Conservation (phyloP, 2,113 vertebrate genomes). For the Oncorhynchus gorbuscha region DNA sequence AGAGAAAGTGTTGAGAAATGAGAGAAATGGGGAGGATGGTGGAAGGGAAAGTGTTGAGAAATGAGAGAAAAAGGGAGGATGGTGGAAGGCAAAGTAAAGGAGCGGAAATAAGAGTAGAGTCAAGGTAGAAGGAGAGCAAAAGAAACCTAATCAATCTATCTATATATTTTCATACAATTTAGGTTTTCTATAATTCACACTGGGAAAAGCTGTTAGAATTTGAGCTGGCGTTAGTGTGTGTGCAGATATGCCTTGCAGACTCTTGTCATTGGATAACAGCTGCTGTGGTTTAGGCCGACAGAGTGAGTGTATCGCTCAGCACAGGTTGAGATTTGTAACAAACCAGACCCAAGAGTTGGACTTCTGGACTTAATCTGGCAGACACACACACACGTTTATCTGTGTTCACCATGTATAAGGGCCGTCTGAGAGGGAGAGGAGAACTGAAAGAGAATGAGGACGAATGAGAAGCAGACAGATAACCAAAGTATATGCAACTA, state of each 20-base stretch:
- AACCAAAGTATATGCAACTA: too few species aligned
- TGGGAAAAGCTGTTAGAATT: neutral
- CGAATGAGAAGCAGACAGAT: too few species aligned
- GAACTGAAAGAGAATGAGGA: neutral
- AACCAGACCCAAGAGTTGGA: constrained; percentile 40
- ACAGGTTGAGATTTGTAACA: constrained; percentile 44
- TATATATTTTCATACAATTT: neutral
- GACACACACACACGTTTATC: constrained; percentile 21
- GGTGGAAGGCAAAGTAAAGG: neutral
- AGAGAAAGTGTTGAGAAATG: too few species aligned
- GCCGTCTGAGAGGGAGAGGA: neutral
- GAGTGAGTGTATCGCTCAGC: constrained; percentile 13
- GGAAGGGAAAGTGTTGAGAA: too few species aligned
- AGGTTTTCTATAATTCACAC: neutral
- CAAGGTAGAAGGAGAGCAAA: neutral
- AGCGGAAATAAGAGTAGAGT: neutral
- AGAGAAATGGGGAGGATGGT: too few species aligned
- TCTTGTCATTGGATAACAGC: neutral
- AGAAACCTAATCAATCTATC: neutral
- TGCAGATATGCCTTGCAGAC: neutral
- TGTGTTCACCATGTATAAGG: constrained; percentile 15
- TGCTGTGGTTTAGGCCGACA: constrained; percentile 8
- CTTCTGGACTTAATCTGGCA: constrained; percentile 31
- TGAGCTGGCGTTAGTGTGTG: neutral
- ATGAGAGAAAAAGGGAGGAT: too few species aligned